Evolutionary conservation across 2,113 vertebrate genomes (phyloP), one percentile per base, ranked within the genome.

Genomic region (Orthonyx spaldingii): DNA sequence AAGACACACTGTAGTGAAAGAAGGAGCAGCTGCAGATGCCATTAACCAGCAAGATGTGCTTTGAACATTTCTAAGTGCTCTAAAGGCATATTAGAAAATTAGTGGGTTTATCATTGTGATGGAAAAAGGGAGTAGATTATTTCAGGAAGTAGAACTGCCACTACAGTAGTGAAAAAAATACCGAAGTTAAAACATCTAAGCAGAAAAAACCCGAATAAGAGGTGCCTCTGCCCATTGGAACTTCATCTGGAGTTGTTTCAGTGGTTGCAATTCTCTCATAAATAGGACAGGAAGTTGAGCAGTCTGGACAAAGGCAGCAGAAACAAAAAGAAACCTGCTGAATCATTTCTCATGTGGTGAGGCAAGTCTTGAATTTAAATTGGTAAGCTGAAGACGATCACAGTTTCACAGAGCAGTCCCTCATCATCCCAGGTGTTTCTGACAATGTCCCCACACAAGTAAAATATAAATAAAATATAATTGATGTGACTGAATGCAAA

Each of bases 61-160:
- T 85, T 56, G 53, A 92, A 77, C 56, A 61, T 63, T 94, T 93
- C 41, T 16, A 61, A 89, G 88, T 47, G 41, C 63, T 95, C 32
- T 74, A 63, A 76, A 80, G 90, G 35, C 47, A 39, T 68, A 91
- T 87, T 90, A 92, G 70, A 88, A 90, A 91, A 94, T 87, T 21
- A 72, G 57, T 65, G 30, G 13, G 70, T 93, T 93, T 71, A 60
- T 33, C 37, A 71, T 71, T 44, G 59, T n/a, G 69, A 60, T 5
- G 5, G 27, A n/a, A 80, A 75, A 87, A 93, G 44, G 70, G 19
- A 83, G 33, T 28, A 49, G 37, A 61, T 70, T 70, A 65, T 96
- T 94, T 76, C 41, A 84, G 22, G 46, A 82, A 87, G 49, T 33
- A 50, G 33, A 94, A 84, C 49, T 76, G 26, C 55, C 24, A n/a